A percentile compares a stretch with the other conserved stretches of the same genome.
Conservation (phyloP, 2,888 invertebrate genomes). For the Himalopsyche tibetana region DNA sequence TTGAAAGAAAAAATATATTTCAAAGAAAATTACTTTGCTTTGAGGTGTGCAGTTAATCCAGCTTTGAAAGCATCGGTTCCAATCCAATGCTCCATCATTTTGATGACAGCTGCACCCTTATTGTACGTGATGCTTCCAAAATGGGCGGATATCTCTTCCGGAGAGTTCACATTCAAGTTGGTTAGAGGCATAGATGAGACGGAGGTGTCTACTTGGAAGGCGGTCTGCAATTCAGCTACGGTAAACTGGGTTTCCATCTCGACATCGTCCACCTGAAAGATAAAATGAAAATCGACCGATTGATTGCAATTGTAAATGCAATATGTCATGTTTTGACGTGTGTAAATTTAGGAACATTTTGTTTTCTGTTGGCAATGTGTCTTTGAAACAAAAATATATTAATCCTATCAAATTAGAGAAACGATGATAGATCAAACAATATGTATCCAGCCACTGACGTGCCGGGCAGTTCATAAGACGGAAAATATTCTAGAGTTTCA, state of each 20-base stretch:
- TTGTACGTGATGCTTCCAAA: constrained; percentile 83
- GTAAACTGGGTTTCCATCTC: constrained; percentile 78
- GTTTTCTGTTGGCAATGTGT: too few relatives aligned
- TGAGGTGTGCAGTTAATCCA: constrained; percentile 78
- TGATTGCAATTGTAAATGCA: too few relatives aligned
- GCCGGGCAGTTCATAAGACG: too few relatives aligned
- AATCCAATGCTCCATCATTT: constrained; percentile 82
- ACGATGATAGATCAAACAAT: constrained; percentile 70
- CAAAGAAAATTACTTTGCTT: constrained; percentile 70
- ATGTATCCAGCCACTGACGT: too few relatives aligned
- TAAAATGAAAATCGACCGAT: background rate
- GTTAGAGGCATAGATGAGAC: constrained; percentile 79
- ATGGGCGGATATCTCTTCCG: constrained; percentile 78
- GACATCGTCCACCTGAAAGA: constrained; percentile 55
- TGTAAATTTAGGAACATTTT: too few relatives aligned
- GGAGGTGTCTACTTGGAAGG: constrained; percentile 79
- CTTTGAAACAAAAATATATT: too few relatives aligned
- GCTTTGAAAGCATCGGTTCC: constrained; percentile 75
- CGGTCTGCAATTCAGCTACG: constrained; percentile 81
- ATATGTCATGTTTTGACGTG: too few relatives aligned
- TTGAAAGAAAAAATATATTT: background rate
- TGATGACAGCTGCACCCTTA: constrained; percentile 81
- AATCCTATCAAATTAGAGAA: constrained; percentile 75
- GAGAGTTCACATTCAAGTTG: constrained; percentile 76
- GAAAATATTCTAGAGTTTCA: too few relatives aligned